These are phyloP conservation scores for Rhodinocichla rosea DNA, from an alignment of 2,113 vertebrate genomes.

Conservation along the genomic window DNA sequence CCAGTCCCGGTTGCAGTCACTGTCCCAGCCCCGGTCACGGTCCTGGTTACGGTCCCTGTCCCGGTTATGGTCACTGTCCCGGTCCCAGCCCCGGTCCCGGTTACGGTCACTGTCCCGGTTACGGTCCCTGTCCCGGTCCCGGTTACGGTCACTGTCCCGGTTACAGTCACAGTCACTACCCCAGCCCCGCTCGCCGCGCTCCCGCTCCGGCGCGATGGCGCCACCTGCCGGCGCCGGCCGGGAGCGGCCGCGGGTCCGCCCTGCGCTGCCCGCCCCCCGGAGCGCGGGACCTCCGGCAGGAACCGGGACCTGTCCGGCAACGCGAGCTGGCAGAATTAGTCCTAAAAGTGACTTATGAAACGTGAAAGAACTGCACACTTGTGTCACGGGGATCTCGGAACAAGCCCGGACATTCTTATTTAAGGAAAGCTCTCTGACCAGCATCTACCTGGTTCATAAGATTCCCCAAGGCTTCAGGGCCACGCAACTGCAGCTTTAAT, in stretches of 20 bases:
- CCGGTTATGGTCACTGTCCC: accelerated
- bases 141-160: too few species aligned
- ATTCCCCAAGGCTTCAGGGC: background rate
- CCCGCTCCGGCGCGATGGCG: background rate
- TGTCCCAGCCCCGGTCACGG: accelerated
- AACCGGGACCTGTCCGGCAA: accelerated
- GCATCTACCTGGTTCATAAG: background rate
- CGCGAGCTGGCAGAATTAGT: accelerated
- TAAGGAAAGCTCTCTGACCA: background rate
- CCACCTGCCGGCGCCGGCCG: conserved; percentile 36
- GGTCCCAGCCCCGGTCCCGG: accelerated
- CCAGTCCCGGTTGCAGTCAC: accelerated
- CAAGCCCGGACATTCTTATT: background rate
- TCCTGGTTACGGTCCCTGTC: accelerated
- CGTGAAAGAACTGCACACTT: background rate
- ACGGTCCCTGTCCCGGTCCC: too few species aligned
- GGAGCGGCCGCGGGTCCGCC: background rate
- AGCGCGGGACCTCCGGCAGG: background rate
- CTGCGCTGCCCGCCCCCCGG: background rate
- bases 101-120: accelerated
- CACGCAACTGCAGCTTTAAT: background rate
- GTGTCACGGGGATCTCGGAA: accelerated
- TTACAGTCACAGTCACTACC: too few species aligned
- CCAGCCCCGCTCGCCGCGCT: background rate
- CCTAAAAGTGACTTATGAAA: accelerated